phyloP scores from a whole-genome alignment of 1,140 invertebrate species.

The Bilobella aurantiaca region DNA sequence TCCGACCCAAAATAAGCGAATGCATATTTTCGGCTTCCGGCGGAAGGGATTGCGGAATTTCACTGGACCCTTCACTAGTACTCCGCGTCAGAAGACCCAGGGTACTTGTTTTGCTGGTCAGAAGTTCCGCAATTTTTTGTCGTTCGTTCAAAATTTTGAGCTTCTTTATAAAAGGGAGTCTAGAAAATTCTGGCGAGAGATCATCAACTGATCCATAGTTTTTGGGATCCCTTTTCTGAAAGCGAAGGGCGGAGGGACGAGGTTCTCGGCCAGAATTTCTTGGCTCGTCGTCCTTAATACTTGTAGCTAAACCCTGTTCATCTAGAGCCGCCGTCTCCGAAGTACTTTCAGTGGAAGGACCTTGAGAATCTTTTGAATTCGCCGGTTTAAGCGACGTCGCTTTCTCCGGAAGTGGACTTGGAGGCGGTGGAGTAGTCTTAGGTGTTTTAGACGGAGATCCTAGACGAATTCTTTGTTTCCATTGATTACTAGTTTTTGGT shows the following conservation, averaged over 20 bases:
- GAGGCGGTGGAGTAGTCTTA: slow-evolving; percentile 16
- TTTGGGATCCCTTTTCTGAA: slow-evolving; percentile 26
- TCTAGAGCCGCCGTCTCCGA: not conserved
- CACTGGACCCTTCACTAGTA: slow-evolving; percentile 61
- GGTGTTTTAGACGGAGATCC: too few species aligned
- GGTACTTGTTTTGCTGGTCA: slow-evolving; percentile 53
- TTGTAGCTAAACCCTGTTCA: not conserved
- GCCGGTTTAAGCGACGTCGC: too few species aligned
- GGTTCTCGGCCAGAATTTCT: not conserved
- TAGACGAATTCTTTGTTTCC: too few species aligned
- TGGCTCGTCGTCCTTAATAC: too few species aligned
- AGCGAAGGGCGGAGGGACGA: slow-evolving; percentile 27
- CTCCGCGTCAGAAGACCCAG: slow-evolving; percentile 48
- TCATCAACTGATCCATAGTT: slow-evolving; percentile 69
- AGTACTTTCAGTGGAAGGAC: slow-evolving; percentile 6
- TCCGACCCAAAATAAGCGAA: slow-evolving; percentile 14
- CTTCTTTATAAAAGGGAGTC: slow-evolving; percentile 76
- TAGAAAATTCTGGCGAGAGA: slow-evolving; percentile 72
- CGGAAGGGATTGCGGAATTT: slow-evolving; percentile 33
- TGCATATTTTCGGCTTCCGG: slow-evolving; percentile 16
- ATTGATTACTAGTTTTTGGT: too few species aligned
- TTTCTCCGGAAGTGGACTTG: slow-evolving; percentile 13
- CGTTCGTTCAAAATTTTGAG: slow-evolving; percentile 76
- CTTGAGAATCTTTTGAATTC: not conserved
- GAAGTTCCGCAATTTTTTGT: slow-evolving; percentile 67